phyloP scores from a whole-genome alignment of 2,113 vertebrate genomes.

The Channa argus region DNA sequence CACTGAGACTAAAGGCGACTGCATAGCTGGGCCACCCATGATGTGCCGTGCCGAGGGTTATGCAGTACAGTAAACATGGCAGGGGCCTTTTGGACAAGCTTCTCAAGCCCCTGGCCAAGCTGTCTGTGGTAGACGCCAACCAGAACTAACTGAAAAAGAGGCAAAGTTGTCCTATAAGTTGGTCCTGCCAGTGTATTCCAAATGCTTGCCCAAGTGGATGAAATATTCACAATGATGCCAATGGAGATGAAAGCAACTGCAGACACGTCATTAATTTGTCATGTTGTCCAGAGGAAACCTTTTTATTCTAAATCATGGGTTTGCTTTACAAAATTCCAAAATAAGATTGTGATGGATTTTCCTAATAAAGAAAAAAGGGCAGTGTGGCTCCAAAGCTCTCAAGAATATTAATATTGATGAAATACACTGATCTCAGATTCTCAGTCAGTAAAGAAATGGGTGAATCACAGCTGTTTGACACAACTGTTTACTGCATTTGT shows the following conservation, averaged over 20 bases:
- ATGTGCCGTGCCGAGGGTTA: slow-evolving; percentile 72
- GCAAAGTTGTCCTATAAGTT: slow-evolving; percentile 66
- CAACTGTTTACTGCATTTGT: slow-evolving; percentile 1
- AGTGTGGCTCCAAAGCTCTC: slow-evolving; percentile 24
- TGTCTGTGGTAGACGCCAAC: slow-evolving; percentile 72
- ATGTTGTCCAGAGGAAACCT: slow-evolving; percentile 55
- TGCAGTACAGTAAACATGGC: slow-evolving; percentile 76
- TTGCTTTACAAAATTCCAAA: slow-evolving; percentile 39
- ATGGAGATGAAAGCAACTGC: slow-evolving; percentile 53
- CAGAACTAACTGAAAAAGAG: slow-evolving; percentile 67
- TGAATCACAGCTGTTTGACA: slow-evolving; percentile 28
- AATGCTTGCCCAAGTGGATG: slow-evolving; percentile 52
- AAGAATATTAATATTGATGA: slow-evolving; percentile 50
- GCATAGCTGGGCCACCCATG: slow-evolving; percentile 78
- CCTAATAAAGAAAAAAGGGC: slow-evolving; percentile 37
- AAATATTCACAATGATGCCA: slow-evolving; percentile 59
- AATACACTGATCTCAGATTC: slow-evolving; percentile 36
- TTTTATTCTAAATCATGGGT: slow-evolving; percentile 43
- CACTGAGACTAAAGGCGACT: slow-evolving; percentile 72
- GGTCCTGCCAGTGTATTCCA: slow-evolving; percentile 53
- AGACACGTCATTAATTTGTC: slow-evolving; percentile 67
- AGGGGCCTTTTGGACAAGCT: slow-evolving; percentile 75
- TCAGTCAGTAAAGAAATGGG: slow-evolving; percentile 31
- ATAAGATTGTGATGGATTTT: slow-evolving; percentile 55
- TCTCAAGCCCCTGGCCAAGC: slow-evolving; percentile 74